Percentiles rank a stretch among this genome's conserved stretches.
Evolutionary conservation across 2,888 invertebrate genomes (phyloP).

Genomic region (Trissonchulus latispiculum): DNA sequence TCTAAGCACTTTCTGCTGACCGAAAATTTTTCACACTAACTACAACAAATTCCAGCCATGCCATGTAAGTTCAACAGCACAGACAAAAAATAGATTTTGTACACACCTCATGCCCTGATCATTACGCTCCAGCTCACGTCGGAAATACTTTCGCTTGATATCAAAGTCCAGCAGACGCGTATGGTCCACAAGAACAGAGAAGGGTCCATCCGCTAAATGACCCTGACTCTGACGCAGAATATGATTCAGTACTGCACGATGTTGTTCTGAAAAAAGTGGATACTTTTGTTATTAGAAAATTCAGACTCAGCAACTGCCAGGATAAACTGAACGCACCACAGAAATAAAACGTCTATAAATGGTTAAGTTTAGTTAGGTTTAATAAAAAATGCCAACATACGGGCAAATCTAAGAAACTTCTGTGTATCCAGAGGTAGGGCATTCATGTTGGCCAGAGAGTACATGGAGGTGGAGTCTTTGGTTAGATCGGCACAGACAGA

Average conservation of each 20-base stretch:
- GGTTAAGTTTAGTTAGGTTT: too few relatives aligned
- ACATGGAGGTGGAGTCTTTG: slow-evolving; percentile 17
- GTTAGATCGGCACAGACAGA: too few relatives aligned
- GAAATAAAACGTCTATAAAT: too few relatives aligned
- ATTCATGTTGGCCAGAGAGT: slow-evolving; percentile 4
- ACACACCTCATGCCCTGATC: slow-evolving; percentile 60
- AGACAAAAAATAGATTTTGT: too few relatives aligned
- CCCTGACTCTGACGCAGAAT: slow-evolving; percentile 59
- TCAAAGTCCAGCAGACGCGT: slow-evolving; percentile 78
- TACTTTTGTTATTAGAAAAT: too few relatives aligned
- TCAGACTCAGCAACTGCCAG: too few relatives aligned
- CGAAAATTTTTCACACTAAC: too few relatives aligned
- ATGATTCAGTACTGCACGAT: slow-evolving; percentile 75
- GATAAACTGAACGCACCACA: too few relatives aligned
- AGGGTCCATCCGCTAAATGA: slow-evolving; percentile 61
- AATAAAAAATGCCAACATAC: too few relatives aligned
- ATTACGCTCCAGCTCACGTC: slow-evolving; percentile 69
- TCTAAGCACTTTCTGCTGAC: too few relatives aligned
- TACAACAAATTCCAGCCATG: too few relatives aligned
- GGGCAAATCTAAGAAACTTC: slow-evolving; percentile 69
- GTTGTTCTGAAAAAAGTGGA: slow-evolving; percentile 67
- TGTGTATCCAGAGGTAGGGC: slow-evolving; percentile 57
- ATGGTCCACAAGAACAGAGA: slow-evolving; percentile 73
- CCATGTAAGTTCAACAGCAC: too few relatives aligned
- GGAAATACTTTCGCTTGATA: slow-evolving; percentile 72